Conservation (phyloP, 2,113 vertebrate genomes). For the Arenaria interpres region DNA sequence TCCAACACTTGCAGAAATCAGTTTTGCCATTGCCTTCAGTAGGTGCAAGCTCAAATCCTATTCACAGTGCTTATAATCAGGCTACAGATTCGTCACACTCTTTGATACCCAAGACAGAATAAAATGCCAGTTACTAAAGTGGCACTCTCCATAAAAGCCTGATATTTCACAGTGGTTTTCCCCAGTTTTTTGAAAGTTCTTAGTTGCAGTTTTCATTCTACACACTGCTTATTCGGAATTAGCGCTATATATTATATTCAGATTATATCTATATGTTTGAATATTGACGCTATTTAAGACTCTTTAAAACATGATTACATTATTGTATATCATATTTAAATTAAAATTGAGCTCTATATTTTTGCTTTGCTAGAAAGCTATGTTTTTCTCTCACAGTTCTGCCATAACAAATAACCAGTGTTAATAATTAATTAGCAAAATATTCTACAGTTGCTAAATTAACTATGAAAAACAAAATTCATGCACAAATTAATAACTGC, state of each 20-base stretch:
- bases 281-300: conserved; percentile 10
- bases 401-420: conserved; percentile 42
- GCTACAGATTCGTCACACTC: background rate
- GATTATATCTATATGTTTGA: background rate
- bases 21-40: background rate
- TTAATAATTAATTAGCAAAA: conserved; percentile 64
- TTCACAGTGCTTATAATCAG: background rate
- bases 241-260: background rate
- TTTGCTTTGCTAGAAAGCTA: conserved; percentile 26
- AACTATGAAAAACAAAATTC: background rate
- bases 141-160: background rate
- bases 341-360: conserved; percentile 16
- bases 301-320: conserved; percentile 35
- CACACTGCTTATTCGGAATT: background rate
- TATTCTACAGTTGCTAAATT: conserved; percentile 57
- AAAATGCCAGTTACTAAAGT: background rate
- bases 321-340: conserved; percentile 9
- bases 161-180: background rate
- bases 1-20: background rate
- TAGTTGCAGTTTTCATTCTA: background rate
- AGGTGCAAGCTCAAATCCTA: background rate
- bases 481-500: conserved; percentile 55
- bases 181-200: background rate
- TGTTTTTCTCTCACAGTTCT: conserved; percentile 24
- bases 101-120: background rate